A percentile compares a stretch with the other conserved stretches of the same genome.
Conservation (phyloP, 2,797 vertebrate genomes). For the Chiroxiphia lanceolata region DNA sequence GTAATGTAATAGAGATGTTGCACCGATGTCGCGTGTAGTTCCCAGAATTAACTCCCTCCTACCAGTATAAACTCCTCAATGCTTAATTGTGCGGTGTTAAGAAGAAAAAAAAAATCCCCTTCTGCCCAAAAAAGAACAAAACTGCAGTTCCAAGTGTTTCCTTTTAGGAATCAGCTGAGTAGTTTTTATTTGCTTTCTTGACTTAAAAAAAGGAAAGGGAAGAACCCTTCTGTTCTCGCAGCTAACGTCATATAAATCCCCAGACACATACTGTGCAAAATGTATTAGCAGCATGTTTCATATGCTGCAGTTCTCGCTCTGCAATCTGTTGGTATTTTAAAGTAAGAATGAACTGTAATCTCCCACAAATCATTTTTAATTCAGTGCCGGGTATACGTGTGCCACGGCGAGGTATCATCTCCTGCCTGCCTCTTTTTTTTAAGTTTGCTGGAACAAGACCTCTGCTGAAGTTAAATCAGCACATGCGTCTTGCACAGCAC, state of each 20-base stretch:
- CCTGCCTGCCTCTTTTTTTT: not conserved
- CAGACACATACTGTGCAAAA: conserved; percentile 45
- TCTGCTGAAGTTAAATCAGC: conserved; percentile 58
- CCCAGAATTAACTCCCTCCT: conserved; percentile 38
- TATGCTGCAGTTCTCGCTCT: conserved; percentile 37
- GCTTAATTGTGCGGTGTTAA: conserved; percentile 4
- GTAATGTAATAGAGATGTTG: conserved; percentile 20
- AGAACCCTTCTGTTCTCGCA: conserved; percentile 25
- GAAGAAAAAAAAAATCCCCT: not conserved
- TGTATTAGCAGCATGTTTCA: conserved; percentile 45
- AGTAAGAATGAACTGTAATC: conserved; percentile 37
- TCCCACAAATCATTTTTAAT: conserved; percentile 45
- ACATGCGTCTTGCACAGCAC: conserved; percentile 58
- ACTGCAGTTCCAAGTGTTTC: conserved; percentile 17
- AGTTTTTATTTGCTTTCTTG: conserved; percentile 31
- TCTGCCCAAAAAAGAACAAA: conserved; percentile 16
- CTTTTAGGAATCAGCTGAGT: conserved; percentile 3
- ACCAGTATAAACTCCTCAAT: not conserved
- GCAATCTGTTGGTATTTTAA: conserved; percentile 46
- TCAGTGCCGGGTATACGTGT: not conserved
- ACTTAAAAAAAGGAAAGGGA: not conserved
- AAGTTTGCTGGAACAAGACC: conserved; percentile 54
- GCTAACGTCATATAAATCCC: conserved; percentile 52
- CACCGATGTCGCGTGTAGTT: not conserved
- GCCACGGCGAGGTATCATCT: conserved; percentile 20